Evolutionary conservation across 2,888 invertebrate genomes (phyloP).

Genomic region (Acrobeloides nanus): DNA sequence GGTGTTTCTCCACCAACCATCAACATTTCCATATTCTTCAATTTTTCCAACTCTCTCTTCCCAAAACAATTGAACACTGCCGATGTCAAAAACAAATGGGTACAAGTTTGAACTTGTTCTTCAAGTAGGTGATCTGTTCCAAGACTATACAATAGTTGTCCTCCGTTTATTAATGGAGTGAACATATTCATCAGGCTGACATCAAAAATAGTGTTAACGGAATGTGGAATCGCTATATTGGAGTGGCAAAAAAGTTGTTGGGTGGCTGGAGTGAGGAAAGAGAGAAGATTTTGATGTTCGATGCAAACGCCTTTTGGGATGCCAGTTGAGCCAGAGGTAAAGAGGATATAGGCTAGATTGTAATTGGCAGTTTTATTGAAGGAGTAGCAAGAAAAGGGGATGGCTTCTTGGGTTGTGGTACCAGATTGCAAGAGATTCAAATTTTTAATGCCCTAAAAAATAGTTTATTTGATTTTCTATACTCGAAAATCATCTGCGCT

Average conservation of each 20-base stretch:
- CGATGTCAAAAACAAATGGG: constrained; percentile 34
- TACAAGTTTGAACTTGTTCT: constrained; percentile 8
- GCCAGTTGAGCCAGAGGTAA: constrained; percentile 48
- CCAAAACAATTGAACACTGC: constrained; percentile 40
- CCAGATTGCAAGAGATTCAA: too few relatives aligned
- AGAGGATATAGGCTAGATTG: constrained; percentile 36
- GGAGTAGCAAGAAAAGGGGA: too few relatives aligned
- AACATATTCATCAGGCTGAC: constrained; percentile 44
- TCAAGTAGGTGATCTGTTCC: too few relatives aligned
- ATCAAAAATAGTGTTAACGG: constrained; percentile 44
- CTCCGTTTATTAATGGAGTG: constrained; percentile 26
- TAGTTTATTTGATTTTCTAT: too few relatives aligned
- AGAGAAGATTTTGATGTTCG: constrained; percentile 23
- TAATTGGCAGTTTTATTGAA: too few relatives aligned
- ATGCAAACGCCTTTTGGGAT: constrained; percentile 44
- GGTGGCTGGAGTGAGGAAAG: constrained; percentile 30
- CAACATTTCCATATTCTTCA: constrained; percentile 22
- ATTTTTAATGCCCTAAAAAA: too few relatives aligned
- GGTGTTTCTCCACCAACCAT: constrained; percentile 46
- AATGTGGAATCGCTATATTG: constrained; percentile 25
- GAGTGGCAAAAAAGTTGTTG: constrained; percentile 25
- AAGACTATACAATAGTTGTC: constrained; percentile 23
- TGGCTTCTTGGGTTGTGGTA: too few relatives aligned
- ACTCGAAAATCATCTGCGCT: too few relatives aligned
- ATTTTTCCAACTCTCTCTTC: constrained; percentile 16